These are phyloP conservation scores for Epinephelus cyanopodus DNA, from an alignment of 2,113 vertebrate genomes.

Conservation along the genomic window DNA sequence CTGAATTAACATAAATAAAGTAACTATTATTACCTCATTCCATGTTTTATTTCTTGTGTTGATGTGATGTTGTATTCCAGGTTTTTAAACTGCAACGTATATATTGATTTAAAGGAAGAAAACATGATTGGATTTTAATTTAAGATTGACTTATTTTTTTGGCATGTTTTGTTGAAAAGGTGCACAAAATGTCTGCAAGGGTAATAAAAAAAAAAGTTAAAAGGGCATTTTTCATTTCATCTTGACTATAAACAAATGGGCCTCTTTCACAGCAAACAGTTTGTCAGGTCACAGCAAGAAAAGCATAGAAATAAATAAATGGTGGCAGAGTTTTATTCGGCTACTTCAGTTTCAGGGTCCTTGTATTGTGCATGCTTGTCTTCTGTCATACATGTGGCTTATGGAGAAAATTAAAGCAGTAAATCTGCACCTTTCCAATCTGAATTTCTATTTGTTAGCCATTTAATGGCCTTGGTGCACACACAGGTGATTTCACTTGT, in stretches of 20 bases:
- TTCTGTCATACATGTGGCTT: neutral
- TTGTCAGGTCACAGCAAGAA: neutral
- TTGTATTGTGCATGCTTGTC: neutral
- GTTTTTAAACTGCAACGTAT: neutral
- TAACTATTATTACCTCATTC: constrained; percentile 59
- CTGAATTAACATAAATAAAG: constrained; percentile 75
- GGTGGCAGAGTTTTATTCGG: too few species aligned
- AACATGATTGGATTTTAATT: too few species aligned
- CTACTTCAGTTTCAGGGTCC: neutral
- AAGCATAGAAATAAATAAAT: too few species aligned
- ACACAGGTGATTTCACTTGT: neutral
- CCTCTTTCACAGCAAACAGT: neutral
- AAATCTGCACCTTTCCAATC: neutral
- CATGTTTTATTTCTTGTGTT: constrained; percentile 23
- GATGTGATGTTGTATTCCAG: neutral
- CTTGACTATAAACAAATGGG: neutral
- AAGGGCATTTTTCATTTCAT: too few species aligned
- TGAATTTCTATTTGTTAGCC: neutral
- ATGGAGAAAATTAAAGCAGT: too few species aligned
- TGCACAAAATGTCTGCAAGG: too few species aligned
- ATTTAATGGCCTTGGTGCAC: neutral
- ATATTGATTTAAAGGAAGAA: too few species aligned
- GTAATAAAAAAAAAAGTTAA: too few species aligned
- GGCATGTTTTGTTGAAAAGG: too few species aligned
- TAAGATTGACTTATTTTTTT: too few species aligned